These are phyloP conservation scores for Uropetala carovei DNA, from an alignment of 2,888 invertebrate genomes.

Conservation along the genomic window DNA sequence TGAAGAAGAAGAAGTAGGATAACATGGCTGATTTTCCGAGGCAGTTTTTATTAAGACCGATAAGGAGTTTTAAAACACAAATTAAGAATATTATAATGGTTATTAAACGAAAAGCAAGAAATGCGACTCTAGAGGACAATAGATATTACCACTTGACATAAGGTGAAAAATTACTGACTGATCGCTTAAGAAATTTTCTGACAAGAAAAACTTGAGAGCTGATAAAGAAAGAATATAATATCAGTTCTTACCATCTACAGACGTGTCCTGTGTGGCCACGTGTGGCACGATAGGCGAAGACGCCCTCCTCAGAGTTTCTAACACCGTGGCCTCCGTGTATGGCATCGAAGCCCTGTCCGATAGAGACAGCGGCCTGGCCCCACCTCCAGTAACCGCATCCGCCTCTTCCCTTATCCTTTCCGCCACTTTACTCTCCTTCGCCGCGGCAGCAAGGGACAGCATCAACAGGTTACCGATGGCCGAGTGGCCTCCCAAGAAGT, in stretches of 20 bases:
- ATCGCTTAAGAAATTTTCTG: too few species aligned
- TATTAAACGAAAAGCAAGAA: too few species aligned
- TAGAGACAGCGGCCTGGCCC: slow-evolving; percentile 79
- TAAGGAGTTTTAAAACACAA: too few species aligned
- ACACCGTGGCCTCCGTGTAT: slow-evolving; percentile 88
- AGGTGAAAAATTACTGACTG: too few species aligned
- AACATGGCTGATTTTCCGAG: too few species aligned
- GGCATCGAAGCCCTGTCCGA: slow-evolving; percentile 83
- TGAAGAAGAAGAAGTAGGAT: too few species aligned
- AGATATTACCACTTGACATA: too few species aligned
- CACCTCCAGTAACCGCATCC: slow-evolving; percentile 78
- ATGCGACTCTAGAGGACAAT: too few species aligned
- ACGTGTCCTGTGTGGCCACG: slow-evolving; percentile 87
- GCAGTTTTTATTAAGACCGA: too few species aligned
- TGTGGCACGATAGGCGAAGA: slow-evolving; percentile 95
- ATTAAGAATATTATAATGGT: too few species aligned
- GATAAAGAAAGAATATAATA: too few species aligned
- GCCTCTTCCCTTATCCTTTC: slow-evolving; percentile 83
- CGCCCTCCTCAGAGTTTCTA: slow-evolving; percentile 86
- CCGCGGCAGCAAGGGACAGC: slow-evolving; percentile 83
- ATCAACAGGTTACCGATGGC: slow-evolving; percentile 91
- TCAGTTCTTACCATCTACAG: slow-evolving; percentile 77
- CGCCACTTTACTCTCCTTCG: slow-evolving; percentile 76
- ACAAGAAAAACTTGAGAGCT: too few species aligned
- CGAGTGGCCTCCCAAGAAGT: slow-evolving; percentile 92